phyloP scores from a whole-genome alignment of 2,888 invertebrate species.

The Anodontia alba region DNA sequence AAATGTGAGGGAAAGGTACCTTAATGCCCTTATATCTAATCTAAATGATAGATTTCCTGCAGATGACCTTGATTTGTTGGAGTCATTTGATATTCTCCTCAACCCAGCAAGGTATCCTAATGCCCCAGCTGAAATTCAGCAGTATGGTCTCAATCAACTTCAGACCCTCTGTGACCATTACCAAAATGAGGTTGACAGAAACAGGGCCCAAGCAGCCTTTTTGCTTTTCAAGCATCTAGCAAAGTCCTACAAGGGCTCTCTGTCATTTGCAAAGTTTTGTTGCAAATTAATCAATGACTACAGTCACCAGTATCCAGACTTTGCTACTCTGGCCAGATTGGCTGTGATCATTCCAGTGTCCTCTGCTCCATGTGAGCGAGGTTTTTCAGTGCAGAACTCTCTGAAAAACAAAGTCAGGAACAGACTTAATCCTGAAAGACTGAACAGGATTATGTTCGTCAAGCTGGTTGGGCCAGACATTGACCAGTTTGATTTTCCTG shows the following conservation, averaged over 20 bases:
- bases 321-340: slow-evolving; percentile 33
- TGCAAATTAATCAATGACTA: slow-evolving; percentile 29
- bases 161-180: slow-evolving; percentile 17
- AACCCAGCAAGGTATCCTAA: slow-evolving; percentile 48
- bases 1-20: slow-evolving; percentile 23
- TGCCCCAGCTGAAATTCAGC: neutral
- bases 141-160: slow-evolving; percentile 28
- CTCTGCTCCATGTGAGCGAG: slow-evolving; percentile 52
- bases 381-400: slow-evolving; percentile 42
- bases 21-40: too few relatives aligned
- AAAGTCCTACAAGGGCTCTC: slow-evolving; percentile 18
- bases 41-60: slow-evolving; percentile 34
- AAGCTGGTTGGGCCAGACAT: too few relatives aligned
- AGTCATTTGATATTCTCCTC: slow-evolving; percentile 35
- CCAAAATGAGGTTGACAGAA: slow-evolving; percentile 9
- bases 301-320: slow-evolving; percentile 36
- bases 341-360: slow-evolving; percentile 54
- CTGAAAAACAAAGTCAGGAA: slow-evolving; percentile 52
- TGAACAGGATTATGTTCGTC: too few relatives aligned
- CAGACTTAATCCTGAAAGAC: too few relatives aligned
- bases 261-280: slow-evolving; percentile 38
- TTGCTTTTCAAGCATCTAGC: slow-evolving; percentile 39
- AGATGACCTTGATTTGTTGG: slow-evolving; percentile 24
- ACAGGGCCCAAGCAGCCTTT: slow-evolving; percentile 32
- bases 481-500: too few relatives aligned